These are phyloP conservation scores for Otus sunia DNA, from an alignment of 2,113 vertebrate genomes.

Conservation along the genomic window DNA sequence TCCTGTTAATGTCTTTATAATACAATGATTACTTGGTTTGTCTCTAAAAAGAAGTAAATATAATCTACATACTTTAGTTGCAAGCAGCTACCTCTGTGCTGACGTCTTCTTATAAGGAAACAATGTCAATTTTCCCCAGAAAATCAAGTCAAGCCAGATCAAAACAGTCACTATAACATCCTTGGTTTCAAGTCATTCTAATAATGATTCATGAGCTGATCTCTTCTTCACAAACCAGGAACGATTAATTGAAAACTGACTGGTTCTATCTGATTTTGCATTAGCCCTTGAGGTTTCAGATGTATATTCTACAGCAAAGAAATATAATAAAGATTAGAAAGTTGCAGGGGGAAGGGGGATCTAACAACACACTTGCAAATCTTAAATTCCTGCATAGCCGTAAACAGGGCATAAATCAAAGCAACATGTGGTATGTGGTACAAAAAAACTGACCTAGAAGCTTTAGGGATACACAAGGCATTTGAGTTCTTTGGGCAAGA, in stretches of 20 bases:
- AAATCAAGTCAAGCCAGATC: background rate
- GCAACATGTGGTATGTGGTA: fast-evolving
- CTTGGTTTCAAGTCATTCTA: background rate
- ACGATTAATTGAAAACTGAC: background rate
- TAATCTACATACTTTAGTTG: background rate
- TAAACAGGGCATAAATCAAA: background rate
- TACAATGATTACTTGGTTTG: background rate
- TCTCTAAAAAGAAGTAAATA: background rate
- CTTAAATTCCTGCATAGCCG: background rate
- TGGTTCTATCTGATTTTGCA: background rate
- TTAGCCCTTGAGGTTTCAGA: background rate
- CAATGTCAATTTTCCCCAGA: background rate
- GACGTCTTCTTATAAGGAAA: background rate
- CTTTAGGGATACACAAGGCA: background rate
- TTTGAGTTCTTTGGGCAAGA: background rate
- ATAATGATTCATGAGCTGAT: background rate
- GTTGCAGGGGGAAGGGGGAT: background rate
- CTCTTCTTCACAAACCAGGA: background rate
- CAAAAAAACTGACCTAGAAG: background rate
- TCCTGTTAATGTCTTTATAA: background rate
- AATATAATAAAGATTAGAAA: background rate
- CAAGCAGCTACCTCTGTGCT: background rate
- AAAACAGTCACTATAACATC: background rate
- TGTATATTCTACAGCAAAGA: background rate
- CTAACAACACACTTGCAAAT: background rate